Evolutionary conservation across 2,113 vertebrate genomes (phyloP).

Genomic region (Miniopterus natalensis): DNA sequence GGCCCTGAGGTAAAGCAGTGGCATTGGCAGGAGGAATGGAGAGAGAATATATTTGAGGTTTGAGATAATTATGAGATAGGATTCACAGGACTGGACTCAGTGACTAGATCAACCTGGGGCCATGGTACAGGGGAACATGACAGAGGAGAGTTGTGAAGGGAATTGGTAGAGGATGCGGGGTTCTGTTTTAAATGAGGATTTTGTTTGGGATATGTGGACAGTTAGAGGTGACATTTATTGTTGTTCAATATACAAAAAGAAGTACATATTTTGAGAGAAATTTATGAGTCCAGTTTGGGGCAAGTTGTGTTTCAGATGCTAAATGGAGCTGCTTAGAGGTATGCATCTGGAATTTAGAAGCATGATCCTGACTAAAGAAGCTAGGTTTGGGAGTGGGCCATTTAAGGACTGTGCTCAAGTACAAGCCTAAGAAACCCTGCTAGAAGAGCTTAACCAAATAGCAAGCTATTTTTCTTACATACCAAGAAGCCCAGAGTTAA

Average conservation of each 20-base stretch:
- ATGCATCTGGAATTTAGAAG: background rate
- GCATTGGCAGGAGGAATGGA: background rate
- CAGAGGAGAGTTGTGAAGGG: background rate
- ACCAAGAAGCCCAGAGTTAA: background rate
- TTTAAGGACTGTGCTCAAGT: background rate
- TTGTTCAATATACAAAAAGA: background rate
- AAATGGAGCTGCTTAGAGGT: background rate
- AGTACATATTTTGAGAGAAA: background rate
- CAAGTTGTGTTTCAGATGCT: background rate
- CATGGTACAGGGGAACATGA: background rate
- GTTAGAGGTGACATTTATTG: background rate
- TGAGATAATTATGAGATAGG: background rate
- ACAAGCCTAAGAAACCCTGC: background rate
- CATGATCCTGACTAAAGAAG: constrained; percentile 1
- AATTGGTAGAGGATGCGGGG: background rate
- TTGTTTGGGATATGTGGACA: background rate
- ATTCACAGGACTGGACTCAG: background rate
- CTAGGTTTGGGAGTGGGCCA: background rate
- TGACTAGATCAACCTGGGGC: background rate
- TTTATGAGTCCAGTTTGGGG: background rate
- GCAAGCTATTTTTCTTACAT: background rate
- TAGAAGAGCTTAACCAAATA: background rate
- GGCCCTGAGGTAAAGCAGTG: background rate
- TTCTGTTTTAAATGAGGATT: constrained; percentile 11
- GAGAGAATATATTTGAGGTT: background rate